Base-by-base conservation (phyloP, 1,140 invertebrate species). In the Calosoma granatense region DNA sequence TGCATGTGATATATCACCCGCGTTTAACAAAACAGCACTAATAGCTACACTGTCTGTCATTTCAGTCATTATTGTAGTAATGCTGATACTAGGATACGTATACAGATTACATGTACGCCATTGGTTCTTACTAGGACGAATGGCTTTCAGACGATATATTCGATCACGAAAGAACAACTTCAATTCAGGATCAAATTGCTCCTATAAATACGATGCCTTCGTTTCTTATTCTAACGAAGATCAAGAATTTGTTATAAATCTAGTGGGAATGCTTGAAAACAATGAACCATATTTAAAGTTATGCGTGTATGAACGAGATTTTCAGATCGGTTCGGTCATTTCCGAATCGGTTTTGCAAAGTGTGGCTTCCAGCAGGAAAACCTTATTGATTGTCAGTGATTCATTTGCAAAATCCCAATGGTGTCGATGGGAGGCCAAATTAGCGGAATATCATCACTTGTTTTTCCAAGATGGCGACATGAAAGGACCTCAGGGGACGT, bases 231-330 rank as follows among this genome's bases (percentile, higher is more conserved):
- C 79, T 60, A 78, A 73, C 54, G 76, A 82, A 60, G 82, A 86
- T 61, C 70, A 76, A 58, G 70, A 77, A 30, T 84, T 82, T 65
- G 78, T 85, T 2, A 63, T 77, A 1, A 68, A 76, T 17, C 70
- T 85, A 61, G 73, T 83, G 21, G 65, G 69, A 11, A 73, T 77
- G 57, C 60, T 86, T 39, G 83, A 85, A 66, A 71, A 74, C 2
- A 62, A 70, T 22, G 71, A 77, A 2, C 76, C 78, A 1, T 72
- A 72, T 63, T 73, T 80, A 20, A 78, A 77, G 60, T 66, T 85
- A 1, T 85, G 82, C 65, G 74, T 86, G 1, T 83, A 81, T 60
- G 80, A 83, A 60, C 70, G 83, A 55, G 82, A 86, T 67, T 85
- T 85, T 68, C 74, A 79, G 56, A 76, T 81, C 43, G 83, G 83